A percentile compares a stretch with the other conserved stretches of the same genome.
phyloP scores from a whole-genome alignment of 2,113 vertebrate species.

The Candoia aspera region DNA sequence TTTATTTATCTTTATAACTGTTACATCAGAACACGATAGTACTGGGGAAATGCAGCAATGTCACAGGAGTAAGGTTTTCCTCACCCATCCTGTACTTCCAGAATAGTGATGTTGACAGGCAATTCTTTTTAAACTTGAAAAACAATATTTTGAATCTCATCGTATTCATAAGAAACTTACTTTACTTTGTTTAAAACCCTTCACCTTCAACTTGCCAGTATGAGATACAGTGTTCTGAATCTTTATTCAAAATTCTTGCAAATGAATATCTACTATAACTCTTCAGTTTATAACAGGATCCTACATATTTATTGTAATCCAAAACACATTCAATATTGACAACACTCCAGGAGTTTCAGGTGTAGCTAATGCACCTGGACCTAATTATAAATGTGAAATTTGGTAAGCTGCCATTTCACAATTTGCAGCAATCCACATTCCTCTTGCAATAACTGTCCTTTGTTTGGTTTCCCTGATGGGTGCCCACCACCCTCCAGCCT shows the following conservation, averaged over 20 bases:
- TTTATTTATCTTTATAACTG: neutral
- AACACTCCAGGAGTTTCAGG: neutral
- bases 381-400: neutral
- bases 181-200: neutral
- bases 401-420: neutral
- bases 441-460: neutral
- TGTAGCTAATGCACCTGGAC: neutral
- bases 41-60: neutral
- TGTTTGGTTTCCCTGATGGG: neutral
- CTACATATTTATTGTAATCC: neutral
- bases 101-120: neutral
- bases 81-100: neutral
- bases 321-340: neutral
- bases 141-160: neutral
- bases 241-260: neutral
- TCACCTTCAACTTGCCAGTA: neutral
- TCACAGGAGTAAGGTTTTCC: neutral
- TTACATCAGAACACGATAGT: neutral
- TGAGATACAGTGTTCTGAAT: neutral
- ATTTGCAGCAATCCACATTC: neutral
- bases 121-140: neutral
- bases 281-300: neutral
- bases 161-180: neutral
- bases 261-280: neutral
- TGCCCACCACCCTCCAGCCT: neutral